These are phyloP conservation scores for Thalassoma bifasciatum DNA, from an alignment of 2,113 vertebrate genomes.

Conservation along the genomic window DNA sequence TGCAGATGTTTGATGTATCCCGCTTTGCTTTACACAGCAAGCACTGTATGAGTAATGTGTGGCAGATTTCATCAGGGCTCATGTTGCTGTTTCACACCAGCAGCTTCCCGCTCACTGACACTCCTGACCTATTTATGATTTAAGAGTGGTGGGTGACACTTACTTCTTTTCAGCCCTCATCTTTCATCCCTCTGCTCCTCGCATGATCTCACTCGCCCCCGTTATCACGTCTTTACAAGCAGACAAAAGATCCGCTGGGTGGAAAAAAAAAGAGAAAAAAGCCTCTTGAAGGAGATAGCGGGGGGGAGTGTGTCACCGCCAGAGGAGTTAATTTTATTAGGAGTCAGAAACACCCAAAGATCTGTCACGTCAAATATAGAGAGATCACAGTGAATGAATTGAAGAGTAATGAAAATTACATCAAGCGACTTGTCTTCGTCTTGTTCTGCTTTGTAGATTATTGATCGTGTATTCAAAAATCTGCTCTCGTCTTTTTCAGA, in stretches of 20 bases:
- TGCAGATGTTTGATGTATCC: constrained; percentile 53
- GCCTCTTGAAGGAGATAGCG: constrained; percentile 36
- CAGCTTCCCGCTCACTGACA: constrained; percentile 58
- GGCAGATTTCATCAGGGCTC: constrained; percentile 58
- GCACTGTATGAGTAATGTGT: constrained; percentile 49
- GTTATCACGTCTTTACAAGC: constrained; percentile 67
- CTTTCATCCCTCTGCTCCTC: constrained; percentile 29
- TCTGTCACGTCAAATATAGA: constrained; percentile 42
- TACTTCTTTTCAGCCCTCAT: constrained; percentile 31
- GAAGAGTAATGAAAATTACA: constrained; percentile 24
- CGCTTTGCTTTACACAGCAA: constrained; percentile 22
- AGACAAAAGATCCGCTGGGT: constrained; percentile 75
- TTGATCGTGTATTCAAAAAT: constrained; percentile 33
- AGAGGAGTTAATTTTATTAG: constrained; percentile 79
- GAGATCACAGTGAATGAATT: constrained; percentile 8
- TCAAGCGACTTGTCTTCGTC: background rate
- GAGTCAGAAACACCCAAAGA: constrained; percentile 46
- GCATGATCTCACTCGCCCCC: constrained; percentile 57
- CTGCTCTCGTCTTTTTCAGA: constrained; percentile 75
- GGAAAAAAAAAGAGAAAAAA: constrained; percentile 65
- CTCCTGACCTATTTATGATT: constrained; percentile 76
- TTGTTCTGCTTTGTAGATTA: constrained; percentile 14
- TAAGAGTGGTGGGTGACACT: constrained; percentile 61
- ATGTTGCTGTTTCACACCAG: constrained; percentile 55
- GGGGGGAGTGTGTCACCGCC: constrained; percentile 48